Conservation (phyloP, 2,888 invertebrate species). For the Stictocephala bisonia region DNA sequence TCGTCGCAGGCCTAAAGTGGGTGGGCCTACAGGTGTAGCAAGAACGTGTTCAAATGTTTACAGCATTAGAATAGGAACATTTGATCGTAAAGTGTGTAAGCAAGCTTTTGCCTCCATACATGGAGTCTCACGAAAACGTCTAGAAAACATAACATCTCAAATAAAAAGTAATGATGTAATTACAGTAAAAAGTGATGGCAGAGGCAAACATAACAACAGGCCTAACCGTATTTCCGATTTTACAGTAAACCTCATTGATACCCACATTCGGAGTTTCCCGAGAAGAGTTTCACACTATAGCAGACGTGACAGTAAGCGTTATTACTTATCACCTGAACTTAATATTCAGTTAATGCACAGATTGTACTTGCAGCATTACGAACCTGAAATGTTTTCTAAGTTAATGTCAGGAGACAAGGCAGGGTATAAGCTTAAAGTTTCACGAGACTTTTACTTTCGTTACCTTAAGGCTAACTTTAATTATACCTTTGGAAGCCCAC, state of each 20-base stretch:
- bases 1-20: conserved; percentile 26
- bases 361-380: conserved; percentile 26
- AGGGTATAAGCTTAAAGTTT: conserved; percentile 39
- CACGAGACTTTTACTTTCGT: conserved; percentile 44
- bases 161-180: conserved; percentile 4
- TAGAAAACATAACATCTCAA: conserved; percentile 32
- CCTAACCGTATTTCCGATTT: conserved; percentile 33
- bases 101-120: conserved; percentile 30
- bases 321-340: conserved; percentile 30
- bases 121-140: conserved; percentile 31
- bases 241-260: not conserved
- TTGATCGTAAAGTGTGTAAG: conserved; percentile 37
- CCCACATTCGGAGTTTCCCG: conserved; percentile 31
- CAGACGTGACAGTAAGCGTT: conserved; percentile 28
- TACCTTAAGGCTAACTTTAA: conserved; percentile 44
- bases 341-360: conserved; percentile 27
- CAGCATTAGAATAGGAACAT: conserved; percentile 17
- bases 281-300: conserved; percentile 36
- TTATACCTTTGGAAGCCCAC: conserved; percentile 41
- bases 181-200: conserved; percentile 22
- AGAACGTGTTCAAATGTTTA: conserved; percentile 14
- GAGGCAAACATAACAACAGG: conserved; percentile 30
- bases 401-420: conserved; percentile 27
- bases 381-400: conserved; percentile 35
- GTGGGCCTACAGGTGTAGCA: not conserved